Conservation (phyloP, 2,797 vertebrate species). For the Orientallactaga sibirica region DNA sequence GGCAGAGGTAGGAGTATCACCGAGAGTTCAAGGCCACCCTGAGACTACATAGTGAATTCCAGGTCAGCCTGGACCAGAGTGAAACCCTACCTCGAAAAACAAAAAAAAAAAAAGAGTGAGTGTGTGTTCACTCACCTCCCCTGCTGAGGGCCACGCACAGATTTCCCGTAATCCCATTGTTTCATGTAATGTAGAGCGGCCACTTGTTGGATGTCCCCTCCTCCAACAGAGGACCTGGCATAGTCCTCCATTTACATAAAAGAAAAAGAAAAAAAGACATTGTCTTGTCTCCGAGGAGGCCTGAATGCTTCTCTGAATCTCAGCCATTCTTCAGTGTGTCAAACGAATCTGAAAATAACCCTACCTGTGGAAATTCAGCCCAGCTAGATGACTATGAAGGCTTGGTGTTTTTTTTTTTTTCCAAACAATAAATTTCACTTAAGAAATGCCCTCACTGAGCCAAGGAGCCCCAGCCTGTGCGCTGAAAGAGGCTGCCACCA, state of each 20-base stretch:
- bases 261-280: slow-evolving; percentile 22
- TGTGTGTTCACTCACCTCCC: slow-evolving; percentile 14
- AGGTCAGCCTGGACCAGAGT: no score
- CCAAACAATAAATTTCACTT: neutral
- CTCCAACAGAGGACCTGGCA: neutral
- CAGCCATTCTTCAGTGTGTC: slow-evolving; percentile 1
- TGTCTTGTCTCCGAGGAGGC: neutral
- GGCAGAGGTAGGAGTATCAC: no score
- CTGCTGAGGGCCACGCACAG: neutral
- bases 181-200: slow-evolving; percentile 38
- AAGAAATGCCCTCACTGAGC: neutral
- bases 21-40: no score
- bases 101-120: no score
- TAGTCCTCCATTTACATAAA: slow-evolving; percentile 10
- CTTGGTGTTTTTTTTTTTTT: neutral
- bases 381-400: neutral
- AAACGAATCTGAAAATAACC: slow-evolving; percentile 4
- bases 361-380: neutral
- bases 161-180: slow-evolving; percentile 60
- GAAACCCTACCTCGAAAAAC: no score
- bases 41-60: no score
- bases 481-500: neutral
- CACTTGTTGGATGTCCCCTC: slow-evolving; percentile 10
- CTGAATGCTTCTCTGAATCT: neutral
- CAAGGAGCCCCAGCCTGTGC: neutral